phyloP scores from a whole-genome alignment of 2,888 invertebrate species.

The Mimachlamys varia region DNA sequence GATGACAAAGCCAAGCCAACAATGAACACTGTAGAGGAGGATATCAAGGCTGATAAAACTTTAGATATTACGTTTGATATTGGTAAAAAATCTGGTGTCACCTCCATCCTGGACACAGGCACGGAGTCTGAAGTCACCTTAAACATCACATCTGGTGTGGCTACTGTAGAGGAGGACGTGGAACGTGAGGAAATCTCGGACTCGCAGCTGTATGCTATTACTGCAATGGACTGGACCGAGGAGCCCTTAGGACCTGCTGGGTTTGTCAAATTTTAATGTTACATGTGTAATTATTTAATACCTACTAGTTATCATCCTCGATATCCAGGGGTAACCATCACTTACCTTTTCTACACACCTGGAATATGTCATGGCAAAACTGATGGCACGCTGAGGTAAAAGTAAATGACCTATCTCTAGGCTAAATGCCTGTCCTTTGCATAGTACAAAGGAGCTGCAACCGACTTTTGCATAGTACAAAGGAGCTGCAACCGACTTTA shows the following conservation, averaged over 20 bases:
- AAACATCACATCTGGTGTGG: background rate
- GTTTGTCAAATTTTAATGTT: background rate
- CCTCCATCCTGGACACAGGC: no score
- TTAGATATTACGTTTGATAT: background rate
- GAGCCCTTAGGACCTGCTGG: background rate
- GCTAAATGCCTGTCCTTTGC: no score
- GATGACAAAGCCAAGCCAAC: background rate
- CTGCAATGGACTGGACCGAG: conserved; percentile 43
- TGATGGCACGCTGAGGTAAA: no score
- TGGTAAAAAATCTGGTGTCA: background rate
- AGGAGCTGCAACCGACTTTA: no score
- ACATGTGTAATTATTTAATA: background rate
- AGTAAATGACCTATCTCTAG: no score
- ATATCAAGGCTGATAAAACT: background rate
- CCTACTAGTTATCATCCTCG: no score
- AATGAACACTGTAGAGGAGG: background rate
- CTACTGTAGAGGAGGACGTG: background rate
- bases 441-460: no score
- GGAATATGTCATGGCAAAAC: no score
- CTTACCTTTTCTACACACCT: no score
- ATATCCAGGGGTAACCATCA: no score
- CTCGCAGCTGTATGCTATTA: conserved; percentile 45
- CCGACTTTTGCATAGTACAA: no score
- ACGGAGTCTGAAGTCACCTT: no score
- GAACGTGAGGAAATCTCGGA: conserved; percentile 43